Percentiles rank a stretch among this genome's conserved stretches.
Conservation (phyloP, 2,797 vertebrate species). For the Otolemur crassicaudatus region DNA sequence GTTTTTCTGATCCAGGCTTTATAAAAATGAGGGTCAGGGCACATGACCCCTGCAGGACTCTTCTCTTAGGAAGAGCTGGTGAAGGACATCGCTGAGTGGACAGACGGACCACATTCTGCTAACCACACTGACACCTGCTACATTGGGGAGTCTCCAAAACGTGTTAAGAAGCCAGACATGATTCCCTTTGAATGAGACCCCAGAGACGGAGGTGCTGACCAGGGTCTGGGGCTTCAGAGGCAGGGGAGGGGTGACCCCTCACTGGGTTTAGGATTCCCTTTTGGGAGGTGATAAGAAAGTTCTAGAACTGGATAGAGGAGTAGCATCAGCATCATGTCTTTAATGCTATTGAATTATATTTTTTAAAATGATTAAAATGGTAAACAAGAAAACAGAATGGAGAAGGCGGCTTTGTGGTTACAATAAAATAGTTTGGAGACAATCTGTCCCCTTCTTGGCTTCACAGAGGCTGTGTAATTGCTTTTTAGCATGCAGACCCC, state of each 20-base stretch:
- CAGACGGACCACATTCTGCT: rapidly evolving
- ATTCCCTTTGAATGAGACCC: not conserved
- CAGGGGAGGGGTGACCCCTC: not conserved
- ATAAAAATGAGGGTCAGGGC: rapidly evolving
- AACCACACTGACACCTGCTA: rapidly evolving
- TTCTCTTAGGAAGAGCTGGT: too few relatives aligned
- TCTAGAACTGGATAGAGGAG: not conserved
- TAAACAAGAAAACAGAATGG: not conserved
- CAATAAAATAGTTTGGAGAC: not conserved
- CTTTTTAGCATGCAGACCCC: not conserved
- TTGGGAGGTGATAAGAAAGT: not conserved
- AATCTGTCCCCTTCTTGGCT: rapidly evolving
- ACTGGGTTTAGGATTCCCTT: not conserved
- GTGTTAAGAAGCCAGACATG: not conserved
- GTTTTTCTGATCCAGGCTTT: not conserved
- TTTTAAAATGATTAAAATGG: too few relatives aligned
- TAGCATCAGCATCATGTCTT: not conserved
- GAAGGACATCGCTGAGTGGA: rapidly evolving
- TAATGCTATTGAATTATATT: not conserved
- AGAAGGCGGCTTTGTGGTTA: not conserved
- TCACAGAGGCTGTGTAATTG: not conserved
- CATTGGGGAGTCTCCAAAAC: not conserved
- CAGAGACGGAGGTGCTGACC: too few relatives aligned
- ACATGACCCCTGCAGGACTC: not conserved
- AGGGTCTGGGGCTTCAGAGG: rapidly evolving